A percentile compares a stretch with the other conserved stretches of the same genome.
Evolutionary conservation across 2,113 vertebrate species (phyloP).

Genomic region (Sinocyclocheilus rhinocerous): DNA sequence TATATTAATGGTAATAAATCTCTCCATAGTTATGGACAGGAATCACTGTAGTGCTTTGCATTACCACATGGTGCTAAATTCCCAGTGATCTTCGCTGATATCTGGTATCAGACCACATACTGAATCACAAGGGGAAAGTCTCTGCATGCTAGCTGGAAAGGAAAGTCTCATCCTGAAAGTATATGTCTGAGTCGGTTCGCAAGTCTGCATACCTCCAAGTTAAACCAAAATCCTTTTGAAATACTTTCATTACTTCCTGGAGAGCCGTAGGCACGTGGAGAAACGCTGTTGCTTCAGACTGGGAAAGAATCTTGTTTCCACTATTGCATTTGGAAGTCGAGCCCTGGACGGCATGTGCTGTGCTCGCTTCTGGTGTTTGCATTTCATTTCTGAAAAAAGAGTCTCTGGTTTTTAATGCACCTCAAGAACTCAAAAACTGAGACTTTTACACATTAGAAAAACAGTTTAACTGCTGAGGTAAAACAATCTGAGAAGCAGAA

Average conservation of each 20-base stretch:
- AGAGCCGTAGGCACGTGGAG: neutral
- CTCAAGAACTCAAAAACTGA: neutral
- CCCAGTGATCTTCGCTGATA: too few species aligned
- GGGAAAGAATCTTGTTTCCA: neutral
- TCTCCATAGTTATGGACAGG: neutral
- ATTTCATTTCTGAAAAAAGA: neutral
- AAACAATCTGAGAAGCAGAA: neutral
- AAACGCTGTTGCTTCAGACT: conserved; percentile 9
- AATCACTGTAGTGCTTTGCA: neutral
- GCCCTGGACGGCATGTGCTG: neutral
- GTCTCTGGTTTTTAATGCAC: neutral
- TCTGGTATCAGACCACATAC: neutral
- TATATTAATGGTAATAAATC: neutral
- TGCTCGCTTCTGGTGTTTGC: neutral
- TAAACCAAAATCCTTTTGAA: conserved; percentile 24
- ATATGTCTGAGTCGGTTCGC: conserved; percentile 14
- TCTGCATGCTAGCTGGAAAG: too few species aligned
- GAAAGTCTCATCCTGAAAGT: neutral
- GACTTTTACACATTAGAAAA: conserved; percentile 16
- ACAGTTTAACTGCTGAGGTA: neutral
- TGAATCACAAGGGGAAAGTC: neutral
- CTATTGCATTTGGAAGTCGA: conserved; percentile 12
- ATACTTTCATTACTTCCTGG: neutral
- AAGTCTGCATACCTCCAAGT: conserved; percentile 8
- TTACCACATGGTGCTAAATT: neutral